Conservation (phyloP, 2,888 invertebrate genomes). For the Scaptomyza parva region DNA sequence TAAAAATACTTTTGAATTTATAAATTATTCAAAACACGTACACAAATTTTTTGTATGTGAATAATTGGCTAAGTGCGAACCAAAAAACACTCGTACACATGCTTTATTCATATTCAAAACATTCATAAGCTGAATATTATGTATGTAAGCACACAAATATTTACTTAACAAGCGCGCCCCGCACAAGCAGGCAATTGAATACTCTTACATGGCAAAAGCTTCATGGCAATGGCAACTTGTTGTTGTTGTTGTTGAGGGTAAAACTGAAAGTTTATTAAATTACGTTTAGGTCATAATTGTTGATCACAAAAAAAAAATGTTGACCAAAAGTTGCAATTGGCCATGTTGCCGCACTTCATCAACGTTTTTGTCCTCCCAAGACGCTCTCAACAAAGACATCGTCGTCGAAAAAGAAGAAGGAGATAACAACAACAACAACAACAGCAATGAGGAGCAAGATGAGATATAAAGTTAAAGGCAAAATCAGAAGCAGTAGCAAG, state of each 20-base stretch:
- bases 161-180: no score
- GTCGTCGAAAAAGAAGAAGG: constrained; percentile 13
- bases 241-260: no score
- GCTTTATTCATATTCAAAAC: constrained; percentile 10
- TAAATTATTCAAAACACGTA: constrained; percentile 52
- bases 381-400: constrained; percentile 22
- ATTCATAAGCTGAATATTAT: background rate
- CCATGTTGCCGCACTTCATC: constrained; percentile 57
- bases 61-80: constrained; percentile 13
- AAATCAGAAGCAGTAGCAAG: constrained; percentile 4
- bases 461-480: no score
- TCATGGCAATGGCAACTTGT: no score
- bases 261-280: constrained; percentile 28
- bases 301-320: constrained; percentile 34
- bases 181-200: background rate
- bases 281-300: constrained; percentile 41
- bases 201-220: background rate
- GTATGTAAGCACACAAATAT: background rate
- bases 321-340: constrained; percentile 42
- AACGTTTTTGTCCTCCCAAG: constrained; percentile 18
- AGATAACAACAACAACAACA: background rate
- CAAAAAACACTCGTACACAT: background rate
- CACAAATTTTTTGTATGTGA: constrained; percentile 14
- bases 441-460: no score
- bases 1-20: background rate